phyloP scores from a whole-genome alignment of 2,113 vertebrate genomes.

The Pyxicephalus adspersus region DNA sequence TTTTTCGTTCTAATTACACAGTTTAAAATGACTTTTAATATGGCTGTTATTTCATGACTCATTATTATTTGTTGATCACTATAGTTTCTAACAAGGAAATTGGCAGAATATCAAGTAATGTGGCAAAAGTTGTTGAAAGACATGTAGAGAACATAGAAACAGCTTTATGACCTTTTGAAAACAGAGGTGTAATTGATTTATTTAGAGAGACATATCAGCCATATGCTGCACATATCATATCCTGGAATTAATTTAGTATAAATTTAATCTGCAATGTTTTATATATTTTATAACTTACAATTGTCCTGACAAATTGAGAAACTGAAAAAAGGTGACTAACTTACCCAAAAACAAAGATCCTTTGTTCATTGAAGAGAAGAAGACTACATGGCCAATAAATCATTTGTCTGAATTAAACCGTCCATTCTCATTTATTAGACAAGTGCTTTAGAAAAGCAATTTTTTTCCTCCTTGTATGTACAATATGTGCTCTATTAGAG shows the following conservation, averaged over 20 bases:
- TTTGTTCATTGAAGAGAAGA: conserved; percentile 34
- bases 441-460: conserved; percentile 15
- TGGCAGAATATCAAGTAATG: conserved; percentile 14
- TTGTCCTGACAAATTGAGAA: conserved; percentile 6
- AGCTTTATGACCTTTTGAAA: conserved; percentile 5
- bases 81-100: neutral
- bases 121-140: conserved; percentile 2
- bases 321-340: conserved; percentile 29
- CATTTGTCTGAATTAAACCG: conserved; percentile 12
- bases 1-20: too few relatives aligned
- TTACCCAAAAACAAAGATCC: conserved; percentile 12
- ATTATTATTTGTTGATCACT: neutral
- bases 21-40: conserved; percentile 7
- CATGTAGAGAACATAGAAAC: neutral
- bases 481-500: conserved; percentile 16
- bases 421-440: conserved; percentile 37
- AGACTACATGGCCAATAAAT: conserved; percentile 29
- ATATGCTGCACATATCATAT: neutral
- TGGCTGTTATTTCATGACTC: conserved; percentile 1
- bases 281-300: neutral
- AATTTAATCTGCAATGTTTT: neutral
- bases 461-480: conserved; percentile 6
- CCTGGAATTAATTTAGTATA: conserved; percentile 11
- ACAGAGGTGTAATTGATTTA: conserved; percentile 21
- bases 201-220: neutral